Evolutionary conservation across 2,797 vertebrate species (phyloP).

Genomic region (Dallia pectoralis): DNA sequence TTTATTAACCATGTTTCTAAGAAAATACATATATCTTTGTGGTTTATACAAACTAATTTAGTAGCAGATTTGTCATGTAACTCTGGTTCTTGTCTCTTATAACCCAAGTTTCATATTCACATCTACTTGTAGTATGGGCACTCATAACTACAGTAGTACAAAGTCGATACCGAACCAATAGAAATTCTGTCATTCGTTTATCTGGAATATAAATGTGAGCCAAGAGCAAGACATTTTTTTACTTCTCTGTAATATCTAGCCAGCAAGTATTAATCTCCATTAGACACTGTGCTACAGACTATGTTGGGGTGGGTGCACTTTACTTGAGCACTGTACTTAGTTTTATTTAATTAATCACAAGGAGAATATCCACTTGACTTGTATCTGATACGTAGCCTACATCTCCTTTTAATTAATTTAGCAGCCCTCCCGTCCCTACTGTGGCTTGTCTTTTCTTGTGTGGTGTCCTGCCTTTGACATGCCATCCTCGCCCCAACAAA

Average conservation of each 20-base stretch:
- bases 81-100: too few relatives aligned
- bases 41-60: too few relatives aligned
- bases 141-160: too few relatives aligned
- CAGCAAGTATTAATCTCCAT: neutral
- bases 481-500: constrained; percentile 76
- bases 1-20: too few relatives aligned
- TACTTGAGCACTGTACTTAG: constrained; percentile 15
- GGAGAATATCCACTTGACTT: constrained; percentile 23
- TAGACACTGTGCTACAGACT: neutral
- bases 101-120: too few relatives aligned
- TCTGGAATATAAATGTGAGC: neutral
- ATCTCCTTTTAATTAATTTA: constrained; percentile 12
- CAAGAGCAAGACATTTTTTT: neutral
- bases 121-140: too few relatives aligned
- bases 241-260: neutral
- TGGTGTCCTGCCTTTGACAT: constrained; percentile 50
- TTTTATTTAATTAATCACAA: constrained; percentile 31
- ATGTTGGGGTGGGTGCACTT: neutral
- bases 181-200: neutral
- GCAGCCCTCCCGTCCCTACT: constrained; percentile 24
- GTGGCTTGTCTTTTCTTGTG: constrained; percentile 26
- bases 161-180: neutral
- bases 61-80: too few relatives aligned
- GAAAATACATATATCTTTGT: too few relatives aligned
- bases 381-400: neutral